Evolutionary conservation across 2,113 vertebrate genomes (phyloP).

Genomic region (Cranoglanis bouderius): DNA sequence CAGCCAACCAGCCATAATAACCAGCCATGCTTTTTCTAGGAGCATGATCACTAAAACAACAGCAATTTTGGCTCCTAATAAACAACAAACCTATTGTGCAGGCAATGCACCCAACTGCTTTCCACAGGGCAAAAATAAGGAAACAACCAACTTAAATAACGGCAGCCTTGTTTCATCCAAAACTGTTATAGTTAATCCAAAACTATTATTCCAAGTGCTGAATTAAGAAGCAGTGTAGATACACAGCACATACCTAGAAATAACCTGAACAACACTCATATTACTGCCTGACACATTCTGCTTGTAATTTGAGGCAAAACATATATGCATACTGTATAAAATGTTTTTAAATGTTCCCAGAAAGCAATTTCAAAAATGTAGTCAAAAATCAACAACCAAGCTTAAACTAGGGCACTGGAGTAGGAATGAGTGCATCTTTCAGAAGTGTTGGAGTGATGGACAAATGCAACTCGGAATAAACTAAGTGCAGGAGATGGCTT

Average conservation of each 20-base stretch:
- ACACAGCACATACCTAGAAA: background rate
- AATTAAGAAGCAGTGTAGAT: background rate
- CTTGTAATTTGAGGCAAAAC: background rate
- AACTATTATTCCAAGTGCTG: background rate
- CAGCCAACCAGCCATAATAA: no score
- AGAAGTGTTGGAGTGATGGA: background rate
- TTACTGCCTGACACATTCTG: background rate
- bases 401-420: background rate
- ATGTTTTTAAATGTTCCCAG: background rate
- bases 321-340: background rate
- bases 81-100: no score
- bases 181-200: background rate
- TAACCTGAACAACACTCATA: background rate
- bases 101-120: no score
- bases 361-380: background rate
- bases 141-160: background rate
- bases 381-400: background rate
- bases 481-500: slow-evolving; percentile 13
- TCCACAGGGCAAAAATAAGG: no score
- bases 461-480: slow-evolving; percentile 3
- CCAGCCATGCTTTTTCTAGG: no score
- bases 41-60: no score
- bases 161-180: background rate
- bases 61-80: no score
- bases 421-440: background rate